Evolutionary conservation across 2,113 vertebrate species (phyloP), one percentile per base, ranked within the genome.

Genomic region (Guaruba guarouba): DNA sequence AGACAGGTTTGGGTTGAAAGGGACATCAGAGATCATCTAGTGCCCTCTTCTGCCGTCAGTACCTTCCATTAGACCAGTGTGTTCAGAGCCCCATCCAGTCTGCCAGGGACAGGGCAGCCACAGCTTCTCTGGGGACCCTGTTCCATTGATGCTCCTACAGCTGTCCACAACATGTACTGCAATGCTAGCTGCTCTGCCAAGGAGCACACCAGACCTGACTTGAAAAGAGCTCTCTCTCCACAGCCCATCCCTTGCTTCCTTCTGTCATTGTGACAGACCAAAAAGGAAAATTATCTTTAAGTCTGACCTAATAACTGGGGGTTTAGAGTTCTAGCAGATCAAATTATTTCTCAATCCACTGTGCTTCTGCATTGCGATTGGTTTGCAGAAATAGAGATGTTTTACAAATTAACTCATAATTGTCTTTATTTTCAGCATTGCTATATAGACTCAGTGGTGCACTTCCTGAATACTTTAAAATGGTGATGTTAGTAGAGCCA

Each of bases 161-260:
- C 33, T 62, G 46, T 41, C 44, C 46, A 29, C 15, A 44, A 29
- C 9, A 33, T 1, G 0, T 55, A 24, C 49, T 19, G 25, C 13
- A 64, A 25, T 6, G 13, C 12, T 7, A 0, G 0, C 24, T 35
- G 3, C 19, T 15, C 7, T 3, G 4, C 2, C 14, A 39, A 69
- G 24, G 18, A 59, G 1, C 16, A 22, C 22, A 18, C 6, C 24
- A 80, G 28, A 35, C 9, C 8, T 19, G 19, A 25, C 6, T 59
- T 54, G 10, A 41, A 55, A 18, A 33, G 17, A 31, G 6, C 7
- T 63, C 23, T 80, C 28, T 6, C 31, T 37, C 1, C 0, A 46
- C 41, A 66, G 7, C 6, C 29, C 20, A 29, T 14, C 17, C 73
- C 20, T n/a, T 69, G 24, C 11, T 79, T 75, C 4, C 2, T 85